A percentile compares a stretch with the other conserved stretches of the same genome.
Evolutionary conservation across 35 echinoderm and acorn worm genomes (phyloP).

Genomic region (Antedon bifida): DNA sequence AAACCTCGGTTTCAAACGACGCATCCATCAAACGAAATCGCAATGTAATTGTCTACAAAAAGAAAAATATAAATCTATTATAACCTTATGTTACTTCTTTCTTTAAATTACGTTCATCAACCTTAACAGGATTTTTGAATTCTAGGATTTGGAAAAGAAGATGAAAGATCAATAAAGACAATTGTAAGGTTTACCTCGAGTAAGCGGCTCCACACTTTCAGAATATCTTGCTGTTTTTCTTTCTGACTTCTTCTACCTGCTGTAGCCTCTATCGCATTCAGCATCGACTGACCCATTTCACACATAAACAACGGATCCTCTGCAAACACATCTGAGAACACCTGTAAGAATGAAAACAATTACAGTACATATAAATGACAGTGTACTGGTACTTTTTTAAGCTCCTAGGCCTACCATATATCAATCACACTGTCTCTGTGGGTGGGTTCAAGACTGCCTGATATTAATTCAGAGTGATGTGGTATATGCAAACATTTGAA

Average conservation of each 20-base stretch:
- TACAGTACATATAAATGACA: neutral
- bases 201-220: constrained; percentile 65
- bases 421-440: too few species aligned
- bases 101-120: too few species aligned
- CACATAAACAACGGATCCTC: constrained; percentile 83
- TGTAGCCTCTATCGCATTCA: constrained; percentile 51
- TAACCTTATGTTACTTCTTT: too few species aligned
- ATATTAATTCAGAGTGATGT: too few species aligned
- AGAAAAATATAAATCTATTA: neutral
- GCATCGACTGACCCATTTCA: constrained; percentile 59
- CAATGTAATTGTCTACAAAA: constrained; percentile 36
- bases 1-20: constrained; percentile 68
- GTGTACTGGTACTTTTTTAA: neutral
- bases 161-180: too few species aligned
- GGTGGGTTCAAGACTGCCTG: neutral
- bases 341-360: constrained; percentile 16
- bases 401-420: too few species aligned
- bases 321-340: constrained; percentile 85
- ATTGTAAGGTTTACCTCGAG: constrained; percentile 39
- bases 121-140: too few species aligned
- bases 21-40: constrained; percentile 65
- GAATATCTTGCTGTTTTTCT: constrained; percentile 67
- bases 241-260: constrained; percentile 64
- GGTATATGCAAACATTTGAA: neutral
- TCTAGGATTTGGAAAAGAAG: too few species aligned